Evolutionary conservation across 2,888 invertebrate genomes (phyloP), one percentile per base, ranked within the genome.

Genomic region (Fabriciana adippe): DNA sequence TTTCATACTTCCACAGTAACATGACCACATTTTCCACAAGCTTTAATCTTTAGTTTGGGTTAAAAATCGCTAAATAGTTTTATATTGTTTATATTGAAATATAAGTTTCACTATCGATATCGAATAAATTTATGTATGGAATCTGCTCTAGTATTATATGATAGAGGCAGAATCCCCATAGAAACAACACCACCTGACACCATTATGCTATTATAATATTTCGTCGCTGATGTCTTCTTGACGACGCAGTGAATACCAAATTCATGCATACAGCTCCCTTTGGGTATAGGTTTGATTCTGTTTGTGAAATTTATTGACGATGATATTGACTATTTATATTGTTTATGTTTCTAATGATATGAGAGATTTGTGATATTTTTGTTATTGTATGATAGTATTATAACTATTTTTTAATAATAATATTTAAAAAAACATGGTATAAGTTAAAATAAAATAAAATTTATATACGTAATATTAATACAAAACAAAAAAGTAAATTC

Each of bases 161-260:
- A 61, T 77, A 79, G 78, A 80, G 72, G 71, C 72, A 74, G 75
- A 75, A 77, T 81, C 57, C 61, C 64, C 78, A 76, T 77, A 81
- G 80, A 85, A 41, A 87, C 85, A 87, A 86, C 84, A 82, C 81
- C 91, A 92, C 90, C 92, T 92, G 91, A 90, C 87, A 87, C 89
- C 90, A 90, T 92, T 89, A 90, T 82, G 86, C 90, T 87, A 90
- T 92, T 92, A 92, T 90, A 93, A 93, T 93, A 92, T 92, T 90
- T 91, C 85, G 90, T 86, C 86, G 77, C 87, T 92, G 92, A 90
- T 92, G 89, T 87, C 85, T 88, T 90, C 88, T 90, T 90, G 90
- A 89, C 87, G 90, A 88, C 84, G 89, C 88, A 87, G 88, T 90
- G 93, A 92, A 93, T 93, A 92, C 92, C 69, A 89, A 93, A 90